phyloP scores from a whole-genome alignment of 2,797 vertebrate species.

The Clarias platycephalus region DNA sequence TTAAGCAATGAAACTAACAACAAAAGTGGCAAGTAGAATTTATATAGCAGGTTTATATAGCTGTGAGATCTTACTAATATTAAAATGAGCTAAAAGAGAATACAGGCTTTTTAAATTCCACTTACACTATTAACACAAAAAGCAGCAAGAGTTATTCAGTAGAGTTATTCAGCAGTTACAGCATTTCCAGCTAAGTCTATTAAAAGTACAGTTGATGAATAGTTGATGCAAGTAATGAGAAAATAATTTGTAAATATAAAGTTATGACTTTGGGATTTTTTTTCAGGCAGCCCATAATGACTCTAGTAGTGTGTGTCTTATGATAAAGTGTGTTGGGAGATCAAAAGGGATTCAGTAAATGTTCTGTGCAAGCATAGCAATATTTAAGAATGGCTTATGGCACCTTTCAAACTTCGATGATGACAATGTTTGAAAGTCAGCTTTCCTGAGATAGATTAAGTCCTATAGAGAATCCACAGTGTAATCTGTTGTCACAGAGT shows the following conservation, averaged over 20 bases:
- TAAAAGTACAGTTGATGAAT: not conserved
- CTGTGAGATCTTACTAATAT: not conserved
- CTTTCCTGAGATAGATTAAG: constrained; percentile 7
- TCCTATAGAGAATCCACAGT: not conserved
- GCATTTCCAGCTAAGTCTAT: no score
- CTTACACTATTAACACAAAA: not conserved
- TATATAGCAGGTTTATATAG: not conserved
- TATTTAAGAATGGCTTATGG: not conserved
- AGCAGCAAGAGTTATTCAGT: not conserved
- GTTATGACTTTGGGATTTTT: not conserved
- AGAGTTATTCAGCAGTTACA: no score
- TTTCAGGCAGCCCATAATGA: not conserved
- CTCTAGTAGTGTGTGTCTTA: constrained; percentile 2
- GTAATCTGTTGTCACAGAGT: not conserved
- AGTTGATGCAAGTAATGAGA: not conserved
- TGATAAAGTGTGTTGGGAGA: not conserved
- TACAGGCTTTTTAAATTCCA: not conserved
- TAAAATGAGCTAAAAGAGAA: not conserved
- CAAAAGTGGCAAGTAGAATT: not conserved
- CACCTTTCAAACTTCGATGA: not conserved
- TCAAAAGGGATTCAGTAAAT: not conserved
- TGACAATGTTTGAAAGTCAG: not conserved
- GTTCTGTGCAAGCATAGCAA: not conserved
- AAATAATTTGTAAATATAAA: not conserved
- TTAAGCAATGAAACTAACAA: not conserved